Evolutionary conservation across 2,113 vertebrate species (phyloP).

Genomic region (Electrona antarctica): DNA sequence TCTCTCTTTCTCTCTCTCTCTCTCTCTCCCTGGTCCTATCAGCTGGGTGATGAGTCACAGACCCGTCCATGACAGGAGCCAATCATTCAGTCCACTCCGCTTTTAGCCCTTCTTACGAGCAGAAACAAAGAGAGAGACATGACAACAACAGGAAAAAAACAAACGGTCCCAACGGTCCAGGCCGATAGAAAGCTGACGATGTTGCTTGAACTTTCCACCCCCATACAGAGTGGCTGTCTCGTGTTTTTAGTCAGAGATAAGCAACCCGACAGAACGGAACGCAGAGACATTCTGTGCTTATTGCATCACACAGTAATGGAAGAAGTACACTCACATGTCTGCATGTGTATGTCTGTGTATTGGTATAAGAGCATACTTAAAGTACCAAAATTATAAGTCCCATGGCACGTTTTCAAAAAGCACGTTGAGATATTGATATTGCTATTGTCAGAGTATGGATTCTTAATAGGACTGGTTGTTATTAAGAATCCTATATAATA

Average conservation of each 20-base stretch:
- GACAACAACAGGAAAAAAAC: not conserved
- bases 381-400: no score
- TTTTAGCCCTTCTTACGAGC: slow-evolving; percentile 50
- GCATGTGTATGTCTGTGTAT: no score
- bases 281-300: slow-evolving; percentile 63
- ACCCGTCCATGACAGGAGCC: slow-evolving; percentile 59
- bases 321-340: no score
- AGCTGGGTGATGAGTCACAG: slow-evolving; percentile 74
- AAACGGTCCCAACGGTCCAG: slow-evolving; percentile 24
- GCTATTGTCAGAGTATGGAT: no score
- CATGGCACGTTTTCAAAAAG: no score
- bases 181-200: slow-evolving; percentile 51
- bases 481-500: no score
- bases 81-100: slow-evolving; percentile 63
- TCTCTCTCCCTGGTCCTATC: slow-evolving; percentile 59
- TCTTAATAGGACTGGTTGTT: no score
- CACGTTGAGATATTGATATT: no score
- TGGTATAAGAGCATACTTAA: no score
- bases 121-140: slow-evolving; percentile 3
- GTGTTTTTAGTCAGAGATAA: slow-evolving; percentile 69
- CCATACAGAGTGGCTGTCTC: slow-evolving; percentile 47
- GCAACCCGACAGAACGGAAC: slow-evolving; percentile 51
- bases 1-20: slow-evolving; percentile 21
- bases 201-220: slow-evolving; percentile 67
- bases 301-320: slow-evolving; percentile 5